A percentile compares a stretch with the other conserved stretches of the same genome.
These are phyloP conservation scores for Parus major DNA, from an alignment of 2,113 vertebrate species.

Conservation along the genomic window DNA sequence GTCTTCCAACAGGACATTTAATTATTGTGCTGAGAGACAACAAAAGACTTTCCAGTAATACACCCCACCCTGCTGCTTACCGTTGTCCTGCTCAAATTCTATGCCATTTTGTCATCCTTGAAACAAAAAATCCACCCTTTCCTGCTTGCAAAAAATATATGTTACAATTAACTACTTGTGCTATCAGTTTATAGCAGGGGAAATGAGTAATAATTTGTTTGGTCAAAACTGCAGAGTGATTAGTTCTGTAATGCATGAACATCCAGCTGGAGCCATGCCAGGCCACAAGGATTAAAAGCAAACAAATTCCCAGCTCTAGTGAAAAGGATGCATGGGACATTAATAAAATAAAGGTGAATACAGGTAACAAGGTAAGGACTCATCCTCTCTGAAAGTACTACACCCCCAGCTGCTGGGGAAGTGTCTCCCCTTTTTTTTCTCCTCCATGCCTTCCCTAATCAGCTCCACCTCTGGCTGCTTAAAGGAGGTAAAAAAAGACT, in stretches of 20 bases:
- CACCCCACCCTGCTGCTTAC: background rate
- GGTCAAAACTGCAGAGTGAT: background rate
- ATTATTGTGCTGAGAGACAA: background rate
- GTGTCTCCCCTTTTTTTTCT: background rate
- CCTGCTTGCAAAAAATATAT: background rate
- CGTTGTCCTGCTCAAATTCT: background rate
- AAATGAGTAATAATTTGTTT: constrained; percentile 11
- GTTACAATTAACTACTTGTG: background rate
- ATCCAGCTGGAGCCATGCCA: background rate
- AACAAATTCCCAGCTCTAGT: background rate
- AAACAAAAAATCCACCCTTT: background rate
- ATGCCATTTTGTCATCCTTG: background rate
- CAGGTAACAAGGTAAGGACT: background rate
- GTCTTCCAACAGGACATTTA: background rate
- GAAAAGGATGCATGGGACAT: background rate
- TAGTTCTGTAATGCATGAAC: background rate
- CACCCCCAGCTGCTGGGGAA: background rate
- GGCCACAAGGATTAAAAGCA: background rate
- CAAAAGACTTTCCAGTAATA: background rate
- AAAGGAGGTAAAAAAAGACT: background rate
- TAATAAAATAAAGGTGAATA: background rate
- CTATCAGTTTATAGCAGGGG: background rate
- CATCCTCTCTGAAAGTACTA: background rate
- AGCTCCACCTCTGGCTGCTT: background rate
- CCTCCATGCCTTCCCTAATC: background rate